Conservation (phyloP, 2,888 invertebrate genomes). For the Atrina japonica region DNA sequence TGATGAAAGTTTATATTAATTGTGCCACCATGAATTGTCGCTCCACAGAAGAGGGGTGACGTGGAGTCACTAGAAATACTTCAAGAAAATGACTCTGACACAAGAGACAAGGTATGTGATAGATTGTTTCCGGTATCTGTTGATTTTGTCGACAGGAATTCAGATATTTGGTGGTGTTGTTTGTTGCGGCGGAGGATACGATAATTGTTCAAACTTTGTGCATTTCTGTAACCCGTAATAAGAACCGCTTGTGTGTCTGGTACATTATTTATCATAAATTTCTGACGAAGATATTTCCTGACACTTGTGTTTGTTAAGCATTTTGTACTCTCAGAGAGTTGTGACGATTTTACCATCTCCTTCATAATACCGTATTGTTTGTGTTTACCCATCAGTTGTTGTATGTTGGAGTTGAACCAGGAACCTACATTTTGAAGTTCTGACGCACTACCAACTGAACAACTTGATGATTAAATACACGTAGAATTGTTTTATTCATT, state of each 20-base stretch:
- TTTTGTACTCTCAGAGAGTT: background rate
- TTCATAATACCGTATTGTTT: background rate
- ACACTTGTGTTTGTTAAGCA: constrained; percentile 1
- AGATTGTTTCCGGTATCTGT: background rate
- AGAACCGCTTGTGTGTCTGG: background rate
- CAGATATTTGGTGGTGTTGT: constrained; percentile 7
- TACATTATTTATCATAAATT: constrained; percentile 3
- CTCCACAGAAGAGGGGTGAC: too few species aligned
- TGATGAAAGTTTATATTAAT: too few species aligned
- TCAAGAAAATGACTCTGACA: too few species aligned
- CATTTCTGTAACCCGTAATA: constrained; percentile 6
- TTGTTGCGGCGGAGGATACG: constrained; percentile 1
- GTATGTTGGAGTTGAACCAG: too few species aligned
- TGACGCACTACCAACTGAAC: too few species aligned
- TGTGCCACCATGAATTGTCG: too few species aligned
- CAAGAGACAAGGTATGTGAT: background rate
- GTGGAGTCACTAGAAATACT: too few species aligned
- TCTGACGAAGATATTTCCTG: constrained; percentile 7
- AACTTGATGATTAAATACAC: too few species aligned
- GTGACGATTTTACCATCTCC: background rate
- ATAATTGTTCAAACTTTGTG: constrained; percentile 20
- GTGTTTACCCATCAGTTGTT: background rate
- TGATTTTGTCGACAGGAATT: constrained; percentile 1
- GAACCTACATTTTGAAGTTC: too few species aligned
- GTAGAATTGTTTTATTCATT: too few species aligned